A percentile compares a stretch with the other conserved stretches of the same genome.
Conservation (phyloP, 2,888 invertebrate species). For the Drosophila pegasa region DNA sequence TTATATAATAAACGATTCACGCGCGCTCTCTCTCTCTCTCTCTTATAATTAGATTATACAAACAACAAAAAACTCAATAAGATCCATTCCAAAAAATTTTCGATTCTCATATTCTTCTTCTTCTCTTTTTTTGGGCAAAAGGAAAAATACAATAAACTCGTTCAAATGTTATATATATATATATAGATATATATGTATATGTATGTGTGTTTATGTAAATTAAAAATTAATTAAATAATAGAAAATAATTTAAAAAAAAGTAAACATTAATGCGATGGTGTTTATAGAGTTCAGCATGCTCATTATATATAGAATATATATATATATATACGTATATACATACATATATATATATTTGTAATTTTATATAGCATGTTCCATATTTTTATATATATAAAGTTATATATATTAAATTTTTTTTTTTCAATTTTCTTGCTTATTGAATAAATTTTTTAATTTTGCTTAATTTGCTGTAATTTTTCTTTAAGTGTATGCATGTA, state of each 20-base stretch:
- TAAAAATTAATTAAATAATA: conserved; percentile 66
- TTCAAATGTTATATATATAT: not conserved
- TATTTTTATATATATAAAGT: conserved; percentile 35
- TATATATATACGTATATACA: conserved; percentile 13
- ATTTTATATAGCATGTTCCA: conserved; percentile 43
- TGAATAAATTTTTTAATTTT: conserved; percentile 28
- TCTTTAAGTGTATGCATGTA: conserved; percentile 26
- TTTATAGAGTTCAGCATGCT: conserved; percentile 77
- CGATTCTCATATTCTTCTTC: conserved; percentile 6
- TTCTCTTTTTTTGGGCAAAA: conserved; percentile 26
- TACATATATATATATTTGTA: conserved; percentile 17
- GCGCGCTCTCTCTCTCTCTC: conserved; percentile 26
- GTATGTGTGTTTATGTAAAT: conserved; percentile 37
- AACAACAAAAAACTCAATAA: conserved; percentile 72
- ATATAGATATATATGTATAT: conserved; percentile 9
- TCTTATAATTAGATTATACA: conserved; percentile 55
- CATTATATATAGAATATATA: conserved; percentile 33
- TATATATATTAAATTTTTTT: conserved; percentile 24
- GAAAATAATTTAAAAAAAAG: conserved; percentile 76
- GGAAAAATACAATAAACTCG: conserved; percentile 43
- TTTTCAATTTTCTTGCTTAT: conserved; percentile 22
- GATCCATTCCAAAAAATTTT: conserved; percentile 43
- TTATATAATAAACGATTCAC: conserved; percentile 62
- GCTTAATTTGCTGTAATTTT: conserved; percentile 39
- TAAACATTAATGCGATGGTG: conserved; percentile 78